Conservation (phyloP, 2,888 invertebrate species). For the Mythimna loreyi region DNA sequence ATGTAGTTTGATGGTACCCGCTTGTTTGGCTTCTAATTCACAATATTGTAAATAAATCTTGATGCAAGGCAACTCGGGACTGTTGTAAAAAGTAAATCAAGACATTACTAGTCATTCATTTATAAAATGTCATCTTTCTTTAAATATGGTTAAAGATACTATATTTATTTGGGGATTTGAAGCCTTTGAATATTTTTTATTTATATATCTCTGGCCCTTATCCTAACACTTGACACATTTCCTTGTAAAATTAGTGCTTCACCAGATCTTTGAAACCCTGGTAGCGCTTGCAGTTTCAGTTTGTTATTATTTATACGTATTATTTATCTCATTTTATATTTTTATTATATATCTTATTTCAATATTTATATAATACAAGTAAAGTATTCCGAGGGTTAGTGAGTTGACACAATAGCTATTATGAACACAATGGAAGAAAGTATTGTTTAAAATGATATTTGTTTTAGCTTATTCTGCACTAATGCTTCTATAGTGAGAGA, state of each 20-base stretch:
- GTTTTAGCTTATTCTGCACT: slow-evolving; percentile 46
- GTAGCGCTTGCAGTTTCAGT: slow-evolving; percentile 61
- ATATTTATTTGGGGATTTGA: slow-evolving; percentile 50
- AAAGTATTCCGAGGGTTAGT: slow-evolving; percentile 28
- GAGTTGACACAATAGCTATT: slow-evolving; percentile 42
- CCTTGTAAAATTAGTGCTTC: slow-evolving; percentile 50
- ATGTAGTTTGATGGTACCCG: slow-evolving; percentile 46
- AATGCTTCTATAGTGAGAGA: slow-evolving; percentile 34
- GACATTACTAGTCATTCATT: neutral
- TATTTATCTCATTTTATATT: slow-evolving; percentile 17
- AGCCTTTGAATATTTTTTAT: slow-evolving; percentile 37
- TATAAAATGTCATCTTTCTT: too few relatives aligned
- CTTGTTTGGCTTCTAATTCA: slow-evolving; percentile 52
- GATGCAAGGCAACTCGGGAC: slow-evolving; percentile 2
- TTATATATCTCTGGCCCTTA: slow-evolving; percentile 28
- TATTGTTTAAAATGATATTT: slow-evolving; percentile 25
- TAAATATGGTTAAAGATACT: too few relatives aligned
- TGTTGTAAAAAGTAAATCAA: neutral
- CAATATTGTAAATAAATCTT: slow-evolving; percentile 26
- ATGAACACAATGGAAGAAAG: slow-evolving; percentile 26
- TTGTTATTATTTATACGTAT: slow-evolving; percentile 26
- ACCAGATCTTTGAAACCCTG: slow-evolving; percentile 57
- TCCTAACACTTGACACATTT: slow-evolving; percentile 58
- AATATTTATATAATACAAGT: slow-evolving; percentile 11
- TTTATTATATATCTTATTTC: slow-evolving; percentile 15